Base-by-base conservation (phyloP, 2,113 vertebrate genomes). In the Cephalopholis sonnerati region DNA sequence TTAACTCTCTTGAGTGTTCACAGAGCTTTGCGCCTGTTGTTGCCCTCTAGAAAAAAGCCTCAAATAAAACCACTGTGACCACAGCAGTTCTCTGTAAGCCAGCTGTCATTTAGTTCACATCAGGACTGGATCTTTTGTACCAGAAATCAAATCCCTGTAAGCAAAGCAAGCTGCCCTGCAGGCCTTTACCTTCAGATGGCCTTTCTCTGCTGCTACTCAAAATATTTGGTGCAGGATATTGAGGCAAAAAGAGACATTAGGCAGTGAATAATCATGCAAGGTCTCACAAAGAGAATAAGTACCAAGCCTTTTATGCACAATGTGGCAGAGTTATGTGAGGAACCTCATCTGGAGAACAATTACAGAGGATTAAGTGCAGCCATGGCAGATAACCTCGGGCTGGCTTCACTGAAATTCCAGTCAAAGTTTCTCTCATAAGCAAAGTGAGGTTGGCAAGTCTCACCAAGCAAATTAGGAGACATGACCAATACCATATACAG, bases 41-140 rank as follows among this genome's bases (percentile, higher is more conserved):
- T 65, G n/a, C 27, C 65, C 36, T 77, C 61, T 24, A 39, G 32
- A 59, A 70, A 81, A 69, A 72, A 32, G 13, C 53, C 66, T 72
- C 0, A 20, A 63, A 74, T 78, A 72, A 88, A 87, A 58, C 48
- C 32, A 48, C 69, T 55, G 70, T 75, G 74, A 81, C 84, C 67
- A 57, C 68, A 69, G 63, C 4, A 39, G 70, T 64, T 73, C 81
- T 74, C 81, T 39, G 79, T 53, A 74, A 63, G 41, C 44, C 67
- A 50, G 72, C 58, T 77, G 61, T 29, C 74, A 74, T 80, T 84
- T 81, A 81, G 62, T 64, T 87, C 53, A 68, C 67, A 65, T 79
- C 71, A 82, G 65, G 79, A 59, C 70, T 15, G 50, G 20, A 67
- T 77, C 57, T 84, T 64, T 76, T 75, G 36, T 46, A 29, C 27